Evolutionary conservation across 2,888 invertebrate genomes (phyloP).

Genomic region (Frankliniella intonsa): DNA sequence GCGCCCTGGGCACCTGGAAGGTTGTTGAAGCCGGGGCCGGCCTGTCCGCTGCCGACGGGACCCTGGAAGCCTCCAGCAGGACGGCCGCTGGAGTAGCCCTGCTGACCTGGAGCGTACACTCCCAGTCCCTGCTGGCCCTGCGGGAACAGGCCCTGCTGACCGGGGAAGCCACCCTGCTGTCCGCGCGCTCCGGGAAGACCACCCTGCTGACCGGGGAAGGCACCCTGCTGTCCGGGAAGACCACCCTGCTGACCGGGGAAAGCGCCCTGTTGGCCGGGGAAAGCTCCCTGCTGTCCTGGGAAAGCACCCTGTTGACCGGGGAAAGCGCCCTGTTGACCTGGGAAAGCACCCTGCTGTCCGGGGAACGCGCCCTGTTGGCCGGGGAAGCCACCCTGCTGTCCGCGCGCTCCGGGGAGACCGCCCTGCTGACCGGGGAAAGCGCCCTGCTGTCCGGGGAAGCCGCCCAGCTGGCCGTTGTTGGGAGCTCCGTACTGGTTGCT

Average conservation of each 20-base stretch:
- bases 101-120: slow-evolving; percentile 1
- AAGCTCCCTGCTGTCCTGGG: not conserved
- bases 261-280: not conserved
- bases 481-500: not conserved
- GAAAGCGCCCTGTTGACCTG: not conserved
- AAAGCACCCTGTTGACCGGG: not conserved
- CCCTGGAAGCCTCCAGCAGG: not conserved
- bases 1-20: not conserved
- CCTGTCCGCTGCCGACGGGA: not conserved
- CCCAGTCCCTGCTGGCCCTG: not conserved
- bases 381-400: not conserved
- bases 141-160: slow-evolving; percentile 5
- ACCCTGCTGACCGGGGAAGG: not conserved
- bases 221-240: not conserved
- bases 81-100: not conserved
- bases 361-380: not conserved
- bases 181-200: not conserved
- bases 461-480: not conserved
- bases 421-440: not conserved
- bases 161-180: not conserved
- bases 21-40: not conserved
- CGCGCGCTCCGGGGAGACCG: not conserved
- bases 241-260: not conserved
- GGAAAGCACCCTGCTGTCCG: not conserved
- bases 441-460: not conserved